These are phyloP conservation scores for Hedychridium roseum DNA, from an alignment of 2,888 invertebrate species.

Conservation along the genomic window DNA sequence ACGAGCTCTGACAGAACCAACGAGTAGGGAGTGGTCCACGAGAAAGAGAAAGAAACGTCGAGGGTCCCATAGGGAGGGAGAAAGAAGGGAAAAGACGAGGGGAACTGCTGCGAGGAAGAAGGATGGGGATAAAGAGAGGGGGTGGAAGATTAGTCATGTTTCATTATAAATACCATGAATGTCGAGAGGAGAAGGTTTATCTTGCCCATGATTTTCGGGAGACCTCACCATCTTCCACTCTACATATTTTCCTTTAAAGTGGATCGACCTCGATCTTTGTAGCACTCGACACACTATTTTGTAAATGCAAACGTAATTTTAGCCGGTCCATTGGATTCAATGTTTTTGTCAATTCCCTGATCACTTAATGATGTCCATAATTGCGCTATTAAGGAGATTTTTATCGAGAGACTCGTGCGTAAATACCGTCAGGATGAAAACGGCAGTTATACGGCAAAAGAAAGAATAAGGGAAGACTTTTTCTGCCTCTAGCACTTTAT, in stretches of 20 bases:
- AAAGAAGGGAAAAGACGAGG: conserved; percentile 15
- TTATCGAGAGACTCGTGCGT: too few relatives aligned
- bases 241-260: conserved; percentile 7
- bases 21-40: conserved; percentile 6
- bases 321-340: too few relatives aligned
- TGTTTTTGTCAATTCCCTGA: too few relatives aligned
- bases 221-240: conserved; percentile 12
- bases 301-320: too few relatives aligned
- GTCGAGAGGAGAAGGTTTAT: conserved; percentile 22
- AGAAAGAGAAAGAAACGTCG: too few relatives aligned
- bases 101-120: conserved; percentile 3
- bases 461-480: too few relatives aligned
- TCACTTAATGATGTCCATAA: too few relatives aligned
- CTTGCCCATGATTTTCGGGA: conserved; percentile 21
- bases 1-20: conserved; percentile 26
- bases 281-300: not conserved
- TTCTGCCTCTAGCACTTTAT: too few relatives aligned
- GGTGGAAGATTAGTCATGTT: conserved; percentile 43
- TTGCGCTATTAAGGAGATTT: too few relatives aligned
- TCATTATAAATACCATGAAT: conserved; percentile 38
- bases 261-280: not conserved
- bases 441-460: too few relatives aligned
- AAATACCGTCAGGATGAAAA: too few relatives aligned
- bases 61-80: too few relatives aligned
- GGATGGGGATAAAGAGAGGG: conserved; percentile 8